A percentile compares a stretch with the other conserved stretches of the same genome.
Conservation (phyloP, 2,888 invertebrate genomes). For the Margaritifera margaritifera region DNA sequence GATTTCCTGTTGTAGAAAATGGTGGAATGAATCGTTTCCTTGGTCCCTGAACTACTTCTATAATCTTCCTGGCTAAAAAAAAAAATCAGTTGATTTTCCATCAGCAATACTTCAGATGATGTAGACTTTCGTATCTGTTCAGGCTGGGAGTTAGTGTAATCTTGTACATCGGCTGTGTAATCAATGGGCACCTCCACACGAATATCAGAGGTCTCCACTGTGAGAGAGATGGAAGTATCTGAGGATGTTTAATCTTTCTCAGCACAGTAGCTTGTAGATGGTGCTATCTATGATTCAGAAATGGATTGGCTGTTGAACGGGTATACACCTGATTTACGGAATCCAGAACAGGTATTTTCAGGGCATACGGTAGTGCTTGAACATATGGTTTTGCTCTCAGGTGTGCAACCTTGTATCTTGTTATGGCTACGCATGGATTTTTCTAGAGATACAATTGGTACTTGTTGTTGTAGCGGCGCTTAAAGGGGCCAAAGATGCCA, state of each 20-base stretch:
- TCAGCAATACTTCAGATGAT: background rate
- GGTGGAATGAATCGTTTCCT: slow-evolving; percentile 17
- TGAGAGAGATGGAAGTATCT: background rate
- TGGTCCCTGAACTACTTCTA: slow-evolving; percentile 1
- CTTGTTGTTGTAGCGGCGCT: slow-evolving; percentile 13
- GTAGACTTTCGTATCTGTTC: background rate
- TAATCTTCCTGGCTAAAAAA: slow-evolving; percentile 12
- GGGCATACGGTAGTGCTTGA: slow-evolving; percentile 14
- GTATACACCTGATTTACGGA: slow-evolving; percentile 20
- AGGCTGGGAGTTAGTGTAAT: background rate
- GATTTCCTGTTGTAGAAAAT: slow-evolving; percentile 12
- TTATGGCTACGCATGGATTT: slow-evolving; percentile 16
- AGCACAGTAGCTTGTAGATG: slow-evolving; percentile 15
- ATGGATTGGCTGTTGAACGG: slow-evolving; percentile 14
- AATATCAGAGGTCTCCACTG: too few species aligned
- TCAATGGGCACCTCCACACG: too few species aligned
- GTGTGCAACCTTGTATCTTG: slow-evolving; percentile 20
- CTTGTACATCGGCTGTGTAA: background rate
- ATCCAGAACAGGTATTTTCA: slow-evolving; percentile 13
- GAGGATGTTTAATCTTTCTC: background rate
- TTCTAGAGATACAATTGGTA: slow-evolving; percentile 17
- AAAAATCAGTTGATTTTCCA: too few species aligned
- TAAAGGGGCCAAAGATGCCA: slow-evolving; percentile 20
- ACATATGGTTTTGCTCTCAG: slow-evolving; percentile 21
- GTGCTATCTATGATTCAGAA: slow-evolving; percentile 5